Evolutionary conservation across 2,797 vertebrate species (phyloP).

Genomic region (Scolopax bukidnonensis): DNA sequence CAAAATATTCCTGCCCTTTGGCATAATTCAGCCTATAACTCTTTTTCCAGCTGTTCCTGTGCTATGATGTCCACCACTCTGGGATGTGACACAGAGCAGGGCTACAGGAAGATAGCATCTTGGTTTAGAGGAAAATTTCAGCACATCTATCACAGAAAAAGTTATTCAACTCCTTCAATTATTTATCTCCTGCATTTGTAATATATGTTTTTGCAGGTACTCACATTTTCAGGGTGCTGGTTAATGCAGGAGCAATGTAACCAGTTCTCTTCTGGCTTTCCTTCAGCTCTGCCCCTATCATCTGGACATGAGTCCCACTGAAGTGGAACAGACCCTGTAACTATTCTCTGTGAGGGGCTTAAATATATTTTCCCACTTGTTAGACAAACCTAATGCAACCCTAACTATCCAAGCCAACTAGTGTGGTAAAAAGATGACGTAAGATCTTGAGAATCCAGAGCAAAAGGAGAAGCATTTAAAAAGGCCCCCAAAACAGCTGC

Average conservation of each 20-base stretch:
- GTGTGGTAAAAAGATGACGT: not conserved
- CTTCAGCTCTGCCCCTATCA: not conserved
- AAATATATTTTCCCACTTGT: not conserved
- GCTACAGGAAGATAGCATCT: not conserved
- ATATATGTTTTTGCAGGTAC: not conserved
- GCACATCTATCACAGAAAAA: not conserved
- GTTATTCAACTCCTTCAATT: not conserved
- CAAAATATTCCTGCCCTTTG: not conserved
- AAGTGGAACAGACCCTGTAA: not conserved
- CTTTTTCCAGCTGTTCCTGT: not conserved
- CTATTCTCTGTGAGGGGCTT: not conserved
- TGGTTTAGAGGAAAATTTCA: not conserved
- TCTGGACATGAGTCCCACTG: not conserved
- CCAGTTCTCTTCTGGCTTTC: not conserved
- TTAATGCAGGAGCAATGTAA: not conserved
- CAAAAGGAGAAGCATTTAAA: not conserved
- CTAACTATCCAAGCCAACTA: not conserved
- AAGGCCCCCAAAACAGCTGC: not conserved
- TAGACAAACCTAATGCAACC: not conserved
- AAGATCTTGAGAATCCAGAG: not conserved
- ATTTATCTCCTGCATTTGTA: not conserved
- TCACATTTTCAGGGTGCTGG: accelerated
- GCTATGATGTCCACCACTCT: not conserved
- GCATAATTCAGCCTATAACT: not conserved
- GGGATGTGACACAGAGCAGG: not conserved